Base-by-base conservation (phyloP, 2,797 vertebrate genomes). In the Dicrostonyx torquatus region DNA sequence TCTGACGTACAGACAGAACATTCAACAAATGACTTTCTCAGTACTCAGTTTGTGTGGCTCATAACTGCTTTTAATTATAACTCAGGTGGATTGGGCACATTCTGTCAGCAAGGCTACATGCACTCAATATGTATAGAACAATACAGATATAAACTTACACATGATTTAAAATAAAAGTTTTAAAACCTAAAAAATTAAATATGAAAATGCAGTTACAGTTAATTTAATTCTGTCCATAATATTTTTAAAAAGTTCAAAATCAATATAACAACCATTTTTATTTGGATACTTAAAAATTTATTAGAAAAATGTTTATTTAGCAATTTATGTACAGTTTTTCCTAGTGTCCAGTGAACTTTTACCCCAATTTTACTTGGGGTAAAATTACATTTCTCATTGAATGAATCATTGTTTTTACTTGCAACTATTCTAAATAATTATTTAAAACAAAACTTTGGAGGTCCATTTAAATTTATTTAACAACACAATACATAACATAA, bases 261-360 rank as follows among this genome's bases (percentile, higher is more conserved):
- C 10, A 45, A n/a, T 48, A 1, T 45, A 70, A 43, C 4, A 31
- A 14, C n/a, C 34, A 6, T 3, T 73, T 73, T 78, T 73, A 18
- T 75, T 86, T 24, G 80, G 77, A 83, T n/a, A 72, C 6, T 77
- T 95, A 73, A 93, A 85, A 2, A 82, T 48, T 31, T 1, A 22
- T 18, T 62, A 48, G 14, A 72, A 10, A 93, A 73, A 72, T 20
- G 17, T 1, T 14, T 53, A 72, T 22, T 58, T 55, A 15, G 8
- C 2, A 94, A 68, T 82, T 66, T 10, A 43, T 50, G 4, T 29
- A 12, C 0, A 53, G 6, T 34, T 86, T 34, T 86, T 14, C 13
- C 12, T 37, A 17, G 26, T 94, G 85, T 64, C 94, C 58, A 95
- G 8, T 66, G 58, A 85, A 48, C 3, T 26, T 76, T 9, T 10